A percentile compares a stretch with the other conserved stretches of the same genome.
phyloP scores from a whole-genome alignment of 2,797 vertebrate species.

The Loriculus beryllinus region DNA sequence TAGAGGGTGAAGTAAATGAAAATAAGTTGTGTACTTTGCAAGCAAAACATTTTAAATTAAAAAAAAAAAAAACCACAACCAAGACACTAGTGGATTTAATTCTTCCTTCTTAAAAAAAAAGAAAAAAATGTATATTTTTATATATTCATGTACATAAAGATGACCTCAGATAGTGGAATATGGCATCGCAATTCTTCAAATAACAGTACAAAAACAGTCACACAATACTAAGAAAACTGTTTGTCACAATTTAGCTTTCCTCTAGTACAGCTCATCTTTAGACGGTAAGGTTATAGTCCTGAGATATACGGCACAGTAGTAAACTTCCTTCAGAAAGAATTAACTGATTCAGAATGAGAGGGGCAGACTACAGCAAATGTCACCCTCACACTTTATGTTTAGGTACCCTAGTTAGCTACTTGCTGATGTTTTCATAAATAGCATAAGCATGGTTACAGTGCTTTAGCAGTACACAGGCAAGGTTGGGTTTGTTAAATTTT shows the following conservation, averaged over 20 bases:
- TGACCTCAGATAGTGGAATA: neutral
- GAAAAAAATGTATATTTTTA: neutral
- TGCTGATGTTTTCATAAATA: neutral
- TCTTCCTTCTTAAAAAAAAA: neutral
- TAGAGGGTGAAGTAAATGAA: slow-evolving; percentile 56
- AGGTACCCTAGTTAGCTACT: neutral
- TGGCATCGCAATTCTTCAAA: neutral
- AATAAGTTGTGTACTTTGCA: neutral
- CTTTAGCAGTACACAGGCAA: neutral
- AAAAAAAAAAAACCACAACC: neutral
- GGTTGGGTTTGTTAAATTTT: neutral
- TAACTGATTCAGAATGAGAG: neutral
- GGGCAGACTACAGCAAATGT: neutral
- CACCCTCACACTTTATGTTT: neutral
- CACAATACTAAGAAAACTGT: neutral
- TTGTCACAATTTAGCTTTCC: neutral
- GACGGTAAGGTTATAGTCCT: neutral
- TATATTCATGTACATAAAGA: neutral
- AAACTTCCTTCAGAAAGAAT: neutral
- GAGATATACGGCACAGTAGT: neutral
- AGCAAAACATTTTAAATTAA: neutral
- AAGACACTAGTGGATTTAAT: neutral
- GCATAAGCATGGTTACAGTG: neutral
- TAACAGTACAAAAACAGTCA: neutral
- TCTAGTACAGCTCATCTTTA: neutral